phyloP scores from a whole-genome alignment of 2,113 vertebrate species.

The Synchiropus splendidus region DNA sequence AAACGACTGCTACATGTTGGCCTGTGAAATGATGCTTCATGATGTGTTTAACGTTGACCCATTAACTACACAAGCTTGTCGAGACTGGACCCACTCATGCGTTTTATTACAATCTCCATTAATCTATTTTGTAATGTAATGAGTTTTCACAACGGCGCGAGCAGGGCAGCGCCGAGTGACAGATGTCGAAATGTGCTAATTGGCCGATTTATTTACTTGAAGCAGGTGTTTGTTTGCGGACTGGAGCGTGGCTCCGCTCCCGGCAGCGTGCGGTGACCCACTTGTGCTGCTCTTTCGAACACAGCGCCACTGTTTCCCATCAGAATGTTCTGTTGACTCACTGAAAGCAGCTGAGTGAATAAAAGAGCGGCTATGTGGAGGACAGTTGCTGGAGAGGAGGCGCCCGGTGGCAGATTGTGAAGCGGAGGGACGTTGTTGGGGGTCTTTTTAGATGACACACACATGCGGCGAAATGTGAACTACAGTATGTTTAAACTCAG shows the following conservation, averaged over 20 bases:
- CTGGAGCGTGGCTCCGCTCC: constrained; percentile 33
- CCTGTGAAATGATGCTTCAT: constrained; percentile 9
- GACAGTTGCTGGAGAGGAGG: constrained; percentile 17
- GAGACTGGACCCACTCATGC: constrained; percentile 19
- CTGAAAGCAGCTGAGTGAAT: constrained; percentile 23
- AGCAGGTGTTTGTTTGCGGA: constrained; percentile 43
- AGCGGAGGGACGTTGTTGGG: constrained; percentile 19
- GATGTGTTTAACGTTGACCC: constrained; percentile 19
- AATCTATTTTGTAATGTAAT: constrained; percentile 30
- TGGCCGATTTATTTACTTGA: constrained; percentile 47
- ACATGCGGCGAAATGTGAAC: no score
- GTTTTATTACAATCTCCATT: constrained; percentile 31
- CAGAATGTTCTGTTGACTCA: constrained; percentile 25
- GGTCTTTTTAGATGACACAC: no score
- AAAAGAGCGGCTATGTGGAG: constrained; percentile 20
- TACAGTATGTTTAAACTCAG: no score
- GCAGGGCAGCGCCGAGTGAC: constrained; percentile 33
- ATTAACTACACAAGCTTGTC: constrained; percentile 3
- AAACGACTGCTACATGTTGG: neutral
- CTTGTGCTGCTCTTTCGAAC: constrained; percentile 35
- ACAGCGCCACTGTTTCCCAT: constrained; percentile 31
- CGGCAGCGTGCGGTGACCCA: constrained; percentile 41
- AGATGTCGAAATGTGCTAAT: constrained; percentile 57
- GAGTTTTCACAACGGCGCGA: constrained; percentile 21
- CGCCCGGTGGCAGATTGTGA: constrained; percentile 19